Evolutionary conservation across 30 jellyfish, hydroid and myxozoan species (phyloP), one percentile per base, ranked within the genome.

Genomic region (Aurelia aurita): DNA sequence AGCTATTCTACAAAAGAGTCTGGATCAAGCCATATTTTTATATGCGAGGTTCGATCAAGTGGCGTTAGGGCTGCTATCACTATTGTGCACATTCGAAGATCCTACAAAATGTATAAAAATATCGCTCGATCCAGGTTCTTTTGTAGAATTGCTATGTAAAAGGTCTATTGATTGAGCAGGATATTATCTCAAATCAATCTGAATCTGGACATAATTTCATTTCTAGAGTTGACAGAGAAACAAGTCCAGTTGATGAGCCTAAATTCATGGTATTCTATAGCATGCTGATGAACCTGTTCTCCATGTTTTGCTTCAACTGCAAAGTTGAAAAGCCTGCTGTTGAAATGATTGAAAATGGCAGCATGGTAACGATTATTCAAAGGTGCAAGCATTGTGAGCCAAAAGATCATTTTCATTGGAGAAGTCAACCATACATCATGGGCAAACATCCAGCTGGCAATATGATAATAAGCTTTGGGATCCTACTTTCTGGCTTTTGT

Each of bases 391-490:
- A 39, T 26, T 71, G 83, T 46, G 68, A 43, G 26, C 27, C 5
- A n/a, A 11, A 35, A 35, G 47, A 35, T 35, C 47, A 12, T 21
- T 71, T 71, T 22, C 46, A 28, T 16, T 71, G 83, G 83, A 32
- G 67, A 21, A 71, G 83, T 43, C 83, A 71, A 32, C 83, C 83
- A 34, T 47, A 34, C 13, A 14, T 32, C 10, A 4, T 71, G 43
- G 67, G 83, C 26, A 43, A 71, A n/a, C 23, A 16, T 39, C 83
- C 83, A 27, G 83, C 83, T 34, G 83, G 83, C 60, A 71, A 71
- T 43, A 2, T 71, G 45, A 3, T 71, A 43, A 28, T 71, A 21
- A 71, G 83, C 62, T 71, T 71, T 71, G 83, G 68, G 34, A 71
- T 46, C 20, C 68, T 71, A 0, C 26, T 46, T 15, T 71, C 83